Percentiles rank a stretch among this genome's conserved stretches.
Evolutionary conservation across 1,140 invertebrate genomes (phyloP).

Genomic region (Hylaeus anthracinus): DNA sequence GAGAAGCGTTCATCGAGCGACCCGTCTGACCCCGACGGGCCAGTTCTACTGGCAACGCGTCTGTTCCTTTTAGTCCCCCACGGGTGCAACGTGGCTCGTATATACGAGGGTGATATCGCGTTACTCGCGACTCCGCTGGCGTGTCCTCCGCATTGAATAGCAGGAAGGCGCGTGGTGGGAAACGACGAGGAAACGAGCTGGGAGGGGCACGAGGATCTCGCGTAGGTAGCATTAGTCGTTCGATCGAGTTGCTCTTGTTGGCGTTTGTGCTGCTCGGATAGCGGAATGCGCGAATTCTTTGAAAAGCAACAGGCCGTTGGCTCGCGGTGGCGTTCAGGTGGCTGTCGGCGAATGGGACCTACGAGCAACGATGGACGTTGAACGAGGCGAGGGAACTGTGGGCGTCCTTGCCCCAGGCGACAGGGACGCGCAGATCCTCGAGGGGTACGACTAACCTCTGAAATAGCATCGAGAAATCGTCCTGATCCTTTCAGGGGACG

Average conservation of each 20-base stretch:
- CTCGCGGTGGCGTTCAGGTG: conserved; percentile 25
- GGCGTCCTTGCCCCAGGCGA: conserved; percentile 72
- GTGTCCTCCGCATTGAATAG: conserved; percentile 24
- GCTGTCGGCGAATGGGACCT: conserved; percentile 1
- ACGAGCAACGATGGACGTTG: conserved; percentile 57
- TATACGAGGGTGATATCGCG: conserved; percentile 32
- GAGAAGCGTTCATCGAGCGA: conserved; percentile 31
- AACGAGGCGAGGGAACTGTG: conserved; percentile 66
- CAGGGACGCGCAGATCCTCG: conserved; percentile 51
- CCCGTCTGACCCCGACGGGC: background rate
- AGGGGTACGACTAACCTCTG: conserved; percentile 53
- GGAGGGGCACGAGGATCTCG: conserved; percentile 19
- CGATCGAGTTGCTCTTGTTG: conserved; percentile 62
- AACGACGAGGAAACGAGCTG: conserved; percentile 17
- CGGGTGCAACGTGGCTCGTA: background rate
- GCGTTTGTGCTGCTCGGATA: conserved; percentile 56
- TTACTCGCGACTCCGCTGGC: conserved; percentile 42
- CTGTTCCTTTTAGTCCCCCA: conserved; percentile 19
- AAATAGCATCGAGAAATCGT: conserved; percentile 4
- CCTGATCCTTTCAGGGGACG: background rate
- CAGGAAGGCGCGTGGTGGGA: background rate
- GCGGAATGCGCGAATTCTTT: conserved; percentile 68
- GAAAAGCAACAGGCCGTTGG: conserved; percentile 51
- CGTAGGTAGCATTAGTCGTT: conserved; percentile 57
- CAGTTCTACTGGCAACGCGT: conserved; percentile 23